Evolutionary conservation across 2,888 invertebrate species (phyloP), one percentile per base, ranked within the genome.

Genomic region (Laspeyria flexula): DNA sequence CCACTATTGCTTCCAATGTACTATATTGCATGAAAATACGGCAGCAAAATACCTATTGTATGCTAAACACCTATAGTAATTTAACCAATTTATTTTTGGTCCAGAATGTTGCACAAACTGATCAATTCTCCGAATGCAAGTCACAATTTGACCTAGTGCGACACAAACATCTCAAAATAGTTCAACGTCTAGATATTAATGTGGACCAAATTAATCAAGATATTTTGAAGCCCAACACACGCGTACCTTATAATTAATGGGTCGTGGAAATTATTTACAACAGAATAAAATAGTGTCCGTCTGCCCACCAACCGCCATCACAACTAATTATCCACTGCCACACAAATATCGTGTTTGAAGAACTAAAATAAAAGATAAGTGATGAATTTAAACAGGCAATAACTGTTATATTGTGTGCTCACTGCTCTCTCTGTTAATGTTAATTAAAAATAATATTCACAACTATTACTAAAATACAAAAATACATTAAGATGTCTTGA

Each of bases 261-360:
- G 34, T 39, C 30, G 27, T 56, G 33, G 37, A 50, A 29, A 62
- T 62, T 53, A 69, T 56, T 54, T 49, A 56, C 45, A 52, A 62
- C 48, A 47, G 48, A 55, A 49, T 55, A 51, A 53, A 48, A 55
- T 68, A 49, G 46, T 52, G 45, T 41, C 46, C 25, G 16, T 44
- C 59, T 51, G 16, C 56, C 70, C 49, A 65, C 63, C 21, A 27
- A 38, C 21, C 46, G 47, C 48, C 60, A 65, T 57, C 37, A 39
- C 33, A 56, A 59, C 56, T 70, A 65, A 67, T 67, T 67, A 70
- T 33, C 21, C 34, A 30, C 49, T 50, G 37, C 33, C 52, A 42
- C 21, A 15, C 11, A 15, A 31, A 15, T 12, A 41, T 29, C 18
- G 38, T 42, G 49, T 60, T 69, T 65, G 56, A 57, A 37, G 52